These are phyloP conservation scores for Ophthalmolycus amberensis DNA, from an alignment of 2,113 vertebrate genomes.

Conservation along the genomic window DNA sequence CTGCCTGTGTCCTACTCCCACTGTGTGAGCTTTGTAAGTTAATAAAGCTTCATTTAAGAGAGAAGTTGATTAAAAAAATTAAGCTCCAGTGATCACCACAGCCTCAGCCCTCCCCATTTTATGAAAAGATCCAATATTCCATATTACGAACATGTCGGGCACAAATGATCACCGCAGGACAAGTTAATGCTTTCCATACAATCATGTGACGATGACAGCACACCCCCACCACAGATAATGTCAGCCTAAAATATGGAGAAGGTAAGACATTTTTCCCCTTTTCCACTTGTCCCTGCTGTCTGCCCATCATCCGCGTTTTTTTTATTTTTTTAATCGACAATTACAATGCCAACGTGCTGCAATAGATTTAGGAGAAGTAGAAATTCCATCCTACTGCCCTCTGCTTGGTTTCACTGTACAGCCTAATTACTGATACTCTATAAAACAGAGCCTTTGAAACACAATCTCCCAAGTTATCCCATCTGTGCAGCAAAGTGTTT, in stretches of 20 bases:
- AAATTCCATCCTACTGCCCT: constrained; percentile 57
- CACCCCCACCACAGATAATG: constrained; percentile 52
- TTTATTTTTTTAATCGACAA: constrained; percentile 54
- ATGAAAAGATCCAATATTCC: constrained; percentile 84
- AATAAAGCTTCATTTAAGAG: constrained; percentile 87
- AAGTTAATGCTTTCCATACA: constrained; percentile 81
- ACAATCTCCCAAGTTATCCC: constrained; percentile 62
- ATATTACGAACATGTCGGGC: constrained; percentile 83
- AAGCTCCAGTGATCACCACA: constrained; percentile 83
- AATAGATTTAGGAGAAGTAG: constrained; percentile 56
- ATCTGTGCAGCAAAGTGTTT: constrained; percentile 67
- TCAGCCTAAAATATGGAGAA: constrained; percentile 58
- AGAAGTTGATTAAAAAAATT: constrained; percentile 88
- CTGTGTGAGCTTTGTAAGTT: constrained; percentile 86
- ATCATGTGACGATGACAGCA: constrained; percentile 66
- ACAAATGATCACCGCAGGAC: constrained; percentile 86
- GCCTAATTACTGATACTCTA: constrained; percentile 71
- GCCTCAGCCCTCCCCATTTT: constrained; percentile 73
- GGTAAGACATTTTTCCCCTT: constrained; percentile 55
- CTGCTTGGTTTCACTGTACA: constrained; percentile 65
- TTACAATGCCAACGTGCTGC: constrained; percentile 77
- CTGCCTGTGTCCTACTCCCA: constrained; percentile 78
- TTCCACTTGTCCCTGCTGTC: constrained; percentile 42
- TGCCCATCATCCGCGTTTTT: constrained; percentile 63
- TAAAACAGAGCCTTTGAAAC: constrained; percentile 72